Base-by-base conservation (phyloP, 2,113 vertebrate species). In the Coturnix japonica region DNA sequence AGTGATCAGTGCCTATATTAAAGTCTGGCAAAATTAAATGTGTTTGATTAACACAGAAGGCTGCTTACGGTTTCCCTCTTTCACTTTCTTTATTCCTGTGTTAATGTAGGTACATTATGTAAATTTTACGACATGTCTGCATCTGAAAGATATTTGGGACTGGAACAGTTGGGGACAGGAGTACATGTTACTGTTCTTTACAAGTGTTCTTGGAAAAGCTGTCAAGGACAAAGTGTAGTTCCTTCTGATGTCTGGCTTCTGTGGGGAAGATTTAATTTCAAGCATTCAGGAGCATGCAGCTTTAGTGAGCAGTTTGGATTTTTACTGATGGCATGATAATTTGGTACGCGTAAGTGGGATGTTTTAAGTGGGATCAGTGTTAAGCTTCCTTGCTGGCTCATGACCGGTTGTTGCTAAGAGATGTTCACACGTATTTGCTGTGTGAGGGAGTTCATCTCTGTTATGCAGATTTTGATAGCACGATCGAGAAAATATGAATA, bases 371-470 rank as follows among this genome's bases (percentile, higher is more conserved):
- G 94, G 94, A 91, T 95, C 78, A 49, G 89, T 93, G 95, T 69
- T 92, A 94, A 91, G 69, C 95, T 96, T 93, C 90, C 87, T 95
- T 85, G 70, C 95, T 95, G 87, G 93, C 94, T 96, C 89, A 92
- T 96, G 91, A 94, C 92, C 82, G 66, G 82, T 91, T 84, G 95
- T 97, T 96, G 96, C 96, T 97, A 96, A 96, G 96, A 96, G 95
- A 96, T 96, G 91, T 97, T 97, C 94, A 94, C 95, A 94, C 90
- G 39, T 96, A 95, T 94, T 93, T 96, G 80, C 86, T 91, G 65
- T 95, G 84, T 93, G 96, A 97, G 93, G 93, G 91, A 95, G 94
- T 96, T 95, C 84, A 96, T 95, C 67, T 96, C 82, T 87, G 94
- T 94, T 93, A 85, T 92, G 95, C 73, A 95, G 94, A 96, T 96